Evolutionary conservation across 2,113 vertebrate genomes (phyloP), one percentile per base, ranked within the genome.

Genomic region (Brachirus orientalis): DNA sequence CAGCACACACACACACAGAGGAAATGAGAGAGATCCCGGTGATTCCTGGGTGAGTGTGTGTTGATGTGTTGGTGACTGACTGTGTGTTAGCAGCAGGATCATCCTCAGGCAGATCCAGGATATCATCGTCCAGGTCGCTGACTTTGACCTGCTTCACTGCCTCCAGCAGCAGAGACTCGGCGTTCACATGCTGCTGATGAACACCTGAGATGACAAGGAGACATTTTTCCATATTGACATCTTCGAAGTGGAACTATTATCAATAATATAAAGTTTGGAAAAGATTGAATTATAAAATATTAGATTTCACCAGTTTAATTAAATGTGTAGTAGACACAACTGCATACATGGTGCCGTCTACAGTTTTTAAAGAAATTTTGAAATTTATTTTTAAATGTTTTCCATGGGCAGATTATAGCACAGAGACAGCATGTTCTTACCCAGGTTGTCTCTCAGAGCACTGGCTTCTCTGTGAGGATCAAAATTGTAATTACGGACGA

Each of bases 81-180:
- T 90, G 90, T 76, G 77, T 89, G 78, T 65, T 92, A 62, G 77
- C 88, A 3, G 88, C 78, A 11, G 91, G 73, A 16, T 99, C 98
- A 1, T 98, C 96, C 85, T 99, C 98, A 0, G 94, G 95, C 52
- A 98, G 91, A 22, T 99, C 97, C 78, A 99, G 91, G 70, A 95
- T 85, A 88, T 99, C 97, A 1, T 99, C 97, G 55, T 98, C 96
- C 84, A 98, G 79, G 83, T 96, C 96, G 75, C 86, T 97, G 81
- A 98, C 95, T 93, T 98, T 99, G 68, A 97, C 97, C 88, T 99
- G 96, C 88, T 98, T 99, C 59, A 95, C 98, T 1, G 91, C 97
- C 85, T 99, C 95, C 84, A 99, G 91, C 78, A 99, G 94, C 63
- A 99, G 89, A 55, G 96, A 94, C 70, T 98, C 96, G 3, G 93